phyloP scores from a whole-genome alignment of 2,113 vertebrate species.

The Aspiorhynchus laticeps region DNA sequence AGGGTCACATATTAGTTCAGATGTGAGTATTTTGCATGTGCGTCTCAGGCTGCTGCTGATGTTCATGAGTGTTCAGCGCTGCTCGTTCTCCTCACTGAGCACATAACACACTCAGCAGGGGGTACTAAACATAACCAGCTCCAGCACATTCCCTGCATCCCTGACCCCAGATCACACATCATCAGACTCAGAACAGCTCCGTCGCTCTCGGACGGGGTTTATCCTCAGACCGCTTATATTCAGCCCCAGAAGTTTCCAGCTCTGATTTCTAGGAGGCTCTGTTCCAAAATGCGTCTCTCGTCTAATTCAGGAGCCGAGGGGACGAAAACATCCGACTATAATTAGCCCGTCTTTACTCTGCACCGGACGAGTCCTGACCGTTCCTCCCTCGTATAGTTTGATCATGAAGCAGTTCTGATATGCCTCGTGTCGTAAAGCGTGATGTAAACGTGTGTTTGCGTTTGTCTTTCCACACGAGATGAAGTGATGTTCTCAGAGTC shows the following conservation, averaged over 20 bases:
- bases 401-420: not conserved
- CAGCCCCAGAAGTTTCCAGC: not conserved
- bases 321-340: not conserved
- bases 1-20: no score
- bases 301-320: conserved; percentile 21
- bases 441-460: not conserved
- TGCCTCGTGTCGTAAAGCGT: no score
- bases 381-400: not conserved
- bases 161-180: not conserved
- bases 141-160: not conserved
- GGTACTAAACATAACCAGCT: conserved; percentile 15
- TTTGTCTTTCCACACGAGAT: not conserved
- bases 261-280: not conserved
- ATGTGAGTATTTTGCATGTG: no score
- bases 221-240: not conserved
- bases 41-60: not conserved
- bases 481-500: not conserved
- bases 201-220: not conserved
- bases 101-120: not conserved
- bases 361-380: not conserved
- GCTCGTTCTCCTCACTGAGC: not conserved
- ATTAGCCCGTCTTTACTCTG: not conserved
- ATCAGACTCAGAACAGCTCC: not conserved
- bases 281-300: not conserved
- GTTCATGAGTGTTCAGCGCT: not conserved